Conservation (phyloP, 2,888 invertebrate species). For the Physocephala rufipes region DNA sequence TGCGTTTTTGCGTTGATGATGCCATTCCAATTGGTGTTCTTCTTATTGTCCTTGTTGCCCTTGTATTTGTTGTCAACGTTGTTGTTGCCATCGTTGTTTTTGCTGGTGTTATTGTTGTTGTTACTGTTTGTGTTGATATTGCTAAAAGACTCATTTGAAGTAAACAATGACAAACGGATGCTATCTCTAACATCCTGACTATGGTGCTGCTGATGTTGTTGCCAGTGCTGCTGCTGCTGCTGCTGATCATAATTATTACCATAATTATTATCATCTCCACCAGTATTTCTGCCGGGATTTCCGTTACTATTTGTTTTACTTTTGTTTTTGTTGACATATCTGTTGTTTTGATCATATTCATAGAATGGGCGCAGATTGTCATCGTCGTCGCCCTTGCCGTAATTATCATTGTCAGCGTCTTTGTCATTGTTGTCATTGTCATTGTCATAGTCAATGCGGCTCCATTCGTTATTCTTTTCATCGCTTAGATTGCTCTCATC, state of each 20-base stretch:
- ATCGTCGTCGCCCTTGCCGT: not conserved
- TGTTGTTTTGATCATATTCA: slow-evolving; percentile 19
- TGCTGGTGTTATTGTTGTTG: slow-evolving; percentile 22
- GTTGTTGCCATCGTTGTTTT: not conserved
- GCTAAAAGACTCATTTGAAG: slow-evolving; percentile 28
- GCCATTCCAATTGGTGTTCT: not conserved
- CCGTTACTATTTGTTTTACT: slow-evolving; percentile 27
- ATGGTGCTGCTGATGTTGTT: not conserved
- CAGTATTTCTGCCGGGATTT: slow-evolving; percentile 21
- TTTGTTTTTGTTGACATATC: slow-evolving; percentile 22
- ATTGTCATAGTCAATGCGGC: slow-evolving; percentile 12
- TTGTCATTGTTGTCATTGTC: slow-evolving; percentile 8
- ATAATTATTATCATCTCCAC: not conserved
- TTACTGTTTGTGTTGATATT: not conserved
- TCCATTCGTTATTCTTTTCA: not conserved
- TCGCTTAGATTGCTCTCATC: not conserved
- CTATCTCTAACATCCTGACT: slow-evolving; percentile 29
- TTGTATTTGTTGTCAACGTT: slow-evolving; percentile 6
- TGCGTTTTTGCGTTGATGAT: too few relatives aligned
- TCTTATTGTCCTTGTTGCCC: slow-evolving; percentile 2
- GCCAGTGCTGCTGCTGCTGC: not conserved
- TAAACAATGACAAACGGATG: slow-evolving; percentile 36
- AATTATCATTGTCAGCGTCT: not conserved
- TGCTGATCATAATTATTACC: slow-evolving; percentile 1
- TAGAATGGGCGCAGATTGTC: slow-evolving; percentile 1